Evolutionary conservation across 2,888 invertebrate species (phyloP), one percentile per base, ranked within the genome.

Genomic region (Lepas anatifera): DNA sequence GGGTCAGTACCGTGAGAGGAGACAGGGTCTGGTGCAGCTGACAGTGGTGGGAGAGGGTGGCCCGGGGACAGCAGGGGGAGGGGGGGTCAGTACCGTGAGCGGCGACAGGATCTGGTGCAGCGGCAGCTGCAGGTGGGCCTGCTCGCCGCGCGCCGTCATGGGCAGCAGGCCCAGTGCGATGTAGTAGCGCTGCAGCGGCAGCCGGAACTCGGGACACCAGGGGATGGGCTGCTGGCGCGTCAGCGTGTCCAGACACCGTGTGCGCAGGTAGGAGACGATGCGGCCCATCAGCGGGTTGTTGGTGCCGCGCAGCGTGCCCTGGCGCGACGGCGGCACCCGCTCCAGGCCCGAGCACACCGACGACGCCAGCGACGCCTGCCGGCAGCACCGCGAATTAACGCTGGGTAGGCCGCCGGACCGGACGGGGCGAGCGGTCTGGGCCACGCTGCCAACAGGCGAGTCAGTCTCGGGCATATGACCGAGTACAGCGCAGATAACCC

Each of bases 141-240:
- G 69, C 25, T 58, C 58, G 29, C 70, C 71, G 25, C 48, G 67
- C 25, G 46, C 63, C 70, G 64, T 67, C 3, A 71, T 35, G 68
- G 71, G 48, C 72, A 68, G 69, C 71, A 70, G 69, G 64, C 74
- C 76, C 77, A 73, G 76, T 76, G 71, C 77, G 77, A 76, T 78
- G 77, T 69, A 78, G 77, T 74, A 79, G 74, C 82, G 76, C 73
- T 81, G 80, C 46, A 83, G 76, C 68, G 82, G 81, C n/a, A 83
- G 83, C 73, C 82, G 81, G 75, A 83, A 80, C 75, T 81, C 80
- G 58, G 83, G 82, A n/a, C 83, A 81, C 74, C 82, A 82, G 66
- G 82, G 77, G 77, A 80, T 82, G 76, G 81, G 80, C 76, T 74
- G 76, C 58, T 79, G 76, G 68, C 79, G 76, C 64, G 78, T 77